Base-by-base conservation (phyloP, 2,113 vertebrate species). In the Stigmatopora argus region DNA sequence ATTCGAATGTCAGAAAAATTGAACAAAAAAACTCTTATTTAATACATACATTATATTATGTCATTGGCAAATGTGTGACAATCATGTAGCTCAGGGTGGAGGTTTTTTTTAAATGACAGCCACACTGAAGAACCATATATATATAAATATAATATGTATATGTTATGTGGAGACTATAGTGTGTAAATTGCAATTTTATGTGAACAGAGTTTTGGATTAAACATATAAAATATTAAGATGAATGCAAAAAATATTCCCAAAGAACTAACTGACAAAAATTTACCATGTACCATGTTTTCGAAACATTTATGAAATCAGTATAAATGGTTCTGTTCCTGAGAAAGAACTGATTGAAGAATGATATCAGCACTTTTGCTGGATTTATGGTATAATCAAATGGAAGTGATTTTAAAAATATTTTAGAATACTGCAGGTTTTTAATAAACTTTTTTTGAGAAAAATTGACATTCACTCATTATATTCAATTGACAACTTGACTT, bases 1-100 rank as follows among this genome's bases (percentile, higher is more conserved):
- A 87, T 84, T 88, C 83, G 23, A 76, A 83, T 76, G 79, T 84
- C 87, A 81, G 80, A 67, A 64, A 44, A 73, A 76, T 70, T 63
- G 66, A 82, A 84, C 75, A 77, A 80, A 85, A n/a, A 89, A 88
- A 81, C 62, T 89, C 71, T 78, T 58, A 31, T 80, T 71, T 76
- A 66, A 82, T 74, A 79, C 67, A 81, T 71, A 72, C 73, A 80
- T 73, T 72, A 79, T 82, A 83, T 51, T 56, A 79, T 72, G 64
- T 26, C 62, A 47, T 64, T 49, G 44, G 81, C 64, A 69, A 58
- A 78, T 52, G 18, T 65, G 47, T 74, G 71, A 75, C 71, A 69
- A 56, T 70, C 60, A 78, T 81, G 79, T 74, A 85, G 53, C 78
- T 82, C 71, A 72, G 14, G 21, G 26, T 15, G 53, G 15, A 56